Evolutionary conservation across 2,797 vertebrate species (phyloP), one percentile per base, ranked within the genome.

Genomic region (Xerus rutilus): DNA sequence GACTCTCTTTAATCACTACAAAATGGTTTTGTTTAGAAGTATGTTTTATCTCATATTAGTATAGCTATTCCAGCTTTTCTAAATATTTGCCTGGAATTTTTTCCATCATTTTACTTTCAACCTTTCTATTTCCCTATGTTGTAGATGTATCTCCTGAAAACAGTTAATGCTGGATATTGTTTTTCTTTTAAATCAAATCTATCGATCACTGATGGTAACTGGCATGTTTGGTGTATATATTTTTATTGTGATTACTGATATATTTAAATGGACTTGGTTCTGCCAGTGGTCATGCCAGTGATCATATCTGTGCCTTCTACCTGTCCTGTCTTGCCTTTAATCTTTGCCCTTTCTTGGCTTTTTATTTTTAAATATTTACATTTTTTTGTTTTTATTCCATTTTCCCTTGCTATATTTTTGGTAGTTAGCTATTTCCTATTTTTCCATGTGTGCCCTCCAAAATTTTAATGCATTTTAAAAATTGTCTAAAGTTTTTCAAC

Each of bases 1-100:
- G 21, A 9, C 47, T 21, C 10, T 74, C 28, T 82, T 87, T 87
- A 52, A 73, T 67, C 15, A 14, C 59, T 28, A 57, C 45, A 39
- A 43, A 81, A 85, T 57, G 17, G 67, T 64, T 89, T 77, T 57
- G 7, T 72, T 89, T 86, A 57, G 81, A 84, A 89, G n/a, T 43
- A 32, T 35, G 72, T 93, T 79, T 93, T 62, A 52, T 70, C 6
- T 39, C 43, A 88, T 86, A 54, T 70, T 45, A 62, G 70, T 30
- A 95, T 3, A 43, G 32, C 47, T 76, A 86, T 70, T 47, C 25
- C 52, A 88, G 32, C 43, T 93, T 91, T 96, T 84, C 78, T 54
- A 94, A 76, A 35, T 54, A 76, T 52, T 43, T 76, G 21, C 54
- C 67, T 45, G 7, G 5, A 87, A 15, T 65, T 79, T 77, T 74